Percentiles rank a stretch among this genome's conserved stretches.
These are phyloP conservation scores for Butastur rufipennis DNA, from an alignment of 2,113 vertebrate genomes.

Conservation along the genomic window DNA sequence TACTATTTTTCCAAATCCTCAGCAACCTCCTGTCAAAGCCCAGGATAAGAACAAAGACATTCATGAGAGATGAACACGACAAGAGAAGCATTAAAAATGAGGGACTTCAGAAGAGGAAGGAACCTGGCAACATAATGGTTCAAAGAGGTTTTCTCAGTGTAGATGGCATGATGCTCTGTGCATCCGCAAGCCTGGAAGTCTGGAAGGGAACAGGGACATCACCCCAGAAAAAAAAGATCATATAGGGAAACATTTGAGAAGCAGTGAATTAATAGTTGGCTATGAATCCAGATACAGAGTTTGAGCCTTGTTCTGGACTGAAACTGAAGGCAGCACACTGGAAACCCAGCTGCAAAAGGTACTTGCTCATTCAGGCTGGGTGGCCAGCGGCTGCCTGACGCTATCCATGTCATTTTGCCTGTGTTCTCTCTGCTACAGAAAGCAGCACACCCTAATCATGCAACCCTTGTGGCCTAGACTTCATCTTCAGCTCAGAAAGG, in stretches of 20 bases:
- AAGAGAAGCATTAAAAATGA: background rate
- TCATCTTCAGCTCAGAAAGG: background rate
- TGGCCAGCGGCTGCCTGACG: background rate
- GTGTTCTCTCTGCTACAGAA: background rate
- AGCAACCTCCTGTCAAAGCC: background rate
- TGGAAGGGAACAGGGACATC: background rate
- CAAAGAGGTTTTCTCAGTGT: background rate
- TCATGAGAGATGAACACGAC: background rate
- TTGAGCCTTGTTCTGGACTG: background rate
- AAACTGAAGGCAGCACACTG: background rate
- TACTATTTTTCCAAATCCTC: background rate
- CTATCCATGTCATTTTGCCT: background rate
- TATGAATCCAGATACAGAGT: background rate
- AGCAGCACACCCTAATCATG: background rate
- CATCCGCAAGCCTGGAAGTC: background rate
- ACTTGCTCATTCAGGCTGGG: background rate
- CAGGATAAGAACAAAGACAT: background rate
- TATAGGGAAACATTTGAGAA: background rate
- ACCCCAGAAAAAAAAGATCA: background rate
- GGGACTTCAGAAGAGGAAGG: background rate
- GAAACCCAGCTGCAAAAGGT: background rate
- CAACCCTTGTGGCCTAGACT: background rate
- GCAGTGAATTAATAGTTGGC: background rate
- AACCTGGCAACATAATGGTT: background rate
- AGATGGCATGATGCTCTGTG: background rate